These are phyloP conservation scores for Megathymus violae DNA, from an alignment of 1,140 invertebrate species.

Conservation along the genomic window DNA sequence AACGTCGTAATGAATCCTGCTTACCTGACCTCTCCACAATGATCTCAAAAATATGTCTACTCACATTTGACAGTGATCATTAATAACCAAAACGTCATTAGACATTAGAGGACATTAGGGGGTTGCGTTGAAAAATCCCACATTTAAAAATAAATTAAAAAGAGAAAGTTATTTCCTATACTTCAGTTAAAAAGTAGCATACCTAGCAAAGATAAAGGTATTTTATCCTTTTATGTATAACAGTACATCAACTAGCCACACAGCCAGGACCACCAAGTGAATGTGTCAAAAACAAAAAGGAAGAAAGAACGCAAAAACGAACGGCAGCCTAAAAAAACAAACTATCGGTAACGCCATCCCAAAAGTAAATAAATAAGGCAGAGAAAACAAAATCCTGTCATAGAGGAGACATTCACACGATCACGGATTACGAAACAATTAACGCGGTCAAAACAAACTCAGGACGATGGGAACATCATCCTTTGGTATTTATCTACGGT, in stretches of 20 bases:
- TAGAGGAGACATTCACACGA: constrained; percentile 62
- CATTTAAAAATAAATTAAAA: too few relatives aligned
- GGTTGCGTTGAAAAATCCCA: too few relatives aligned
- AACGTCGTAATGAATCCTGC: too few relatives aligned
- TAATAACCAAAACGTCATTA: too few relatives aligned
- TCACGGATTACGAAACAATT: constrained; percentile 68
- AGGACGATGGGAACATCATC: constrained; percentile 55
- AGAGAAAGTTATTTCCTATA: too few relatives aligned
- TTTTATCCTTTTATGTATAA: too few relatives aligned
- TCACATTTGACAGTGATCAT: too few relatives aligned
- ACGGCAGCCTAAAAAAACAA: constrained; percentile 75
- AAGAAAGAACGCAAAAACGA: constrained; percentile 51
- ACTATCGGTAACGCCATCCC: constrained; percentile 46
- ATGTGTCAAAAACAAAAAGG: constrained; percentile 57
- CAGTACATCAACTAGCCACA: background rate
- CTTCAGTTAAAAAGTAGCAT: too few relatives aligned
- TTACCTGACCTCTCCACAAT: too few relatives aligned
- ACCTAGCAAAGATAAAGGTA: too few relatives aligned
- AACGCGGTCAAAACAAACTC: constrained; percentile 61
- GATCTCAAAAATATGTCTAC: too few relatives aligned
- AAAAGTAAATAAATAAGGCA: constrained; percentile 53
- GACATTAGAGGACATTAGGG: too few relatives aligned
- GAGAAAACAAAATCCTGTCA: constrained; percentile 55
- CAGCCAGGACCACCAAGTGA: constrained; percentile 46
- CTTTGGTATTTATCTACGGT: constrained; percentile 39